These are phyloP conservation scores for Casuarius casuarius DNA, from an alignment of 2,113 vertebrate species.

Conservation along the genomic window DNA sequence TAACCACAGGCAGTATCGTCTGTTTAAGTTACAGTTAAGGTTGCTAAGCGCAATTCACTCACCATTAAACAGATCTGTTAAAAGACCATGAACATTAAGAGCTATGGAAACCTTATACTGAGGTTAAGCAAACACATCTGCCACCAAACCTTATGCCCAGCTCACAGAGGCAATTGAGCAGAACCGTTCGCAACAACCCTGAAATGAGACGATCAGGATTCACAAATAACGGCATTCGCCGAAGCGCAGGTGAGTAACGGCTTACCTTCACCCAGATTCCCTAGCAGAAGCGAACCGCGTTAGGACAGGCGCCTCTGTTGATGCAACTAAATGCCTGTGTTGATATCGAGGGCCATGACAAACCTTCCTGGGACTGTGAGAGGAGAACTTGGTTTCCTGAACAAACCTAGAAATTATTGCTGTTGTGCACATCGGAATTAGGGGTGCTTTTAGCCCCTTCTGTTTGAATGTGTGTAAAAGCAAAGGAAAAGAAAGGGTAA, in stretches of 20 bases:
- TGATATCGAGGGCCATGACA: background rate
- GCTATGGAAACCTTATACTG: conserved; percentile 17
- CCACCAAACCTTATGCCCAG: background rate
- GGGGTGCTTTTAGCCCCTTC: background rate
- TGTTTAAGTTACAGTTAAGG: background rate
- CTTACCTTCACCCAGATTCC: background rate
- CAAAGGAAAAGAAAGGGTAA: rapidly evolving
- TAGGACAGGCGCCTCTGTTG: background rate
- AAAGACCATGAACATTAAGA: background rate
- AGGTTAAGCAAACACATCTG: conserved; percentile 54
- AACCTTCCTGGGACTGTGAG: background rate
- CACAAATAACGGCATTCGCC: rapidly evolving
- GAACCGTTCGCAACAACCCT: background rate
- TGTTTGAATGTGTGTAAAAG: background rate
- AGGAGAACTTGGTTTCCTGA: background rate
- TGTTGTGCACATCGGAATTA: background rate
- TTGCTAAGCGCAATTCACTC: background rate
- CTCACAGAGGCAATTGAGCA: background rate
- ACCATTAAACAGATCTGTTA: background rate
- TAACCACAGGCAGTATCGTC: background rate
- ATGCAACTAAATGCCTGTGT: background rate
- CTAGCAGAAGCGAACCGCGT: background rate
- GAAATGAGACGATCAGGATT: background rate
- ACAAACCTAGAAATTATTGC: background rate
- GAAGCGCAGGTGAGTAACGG: background rate